Evolutionary conservation across 2,888 invertebrate species (phyloP), one percentile per base, ranked within the genome.

Genomic region (Griposia aprilina): DNA sequence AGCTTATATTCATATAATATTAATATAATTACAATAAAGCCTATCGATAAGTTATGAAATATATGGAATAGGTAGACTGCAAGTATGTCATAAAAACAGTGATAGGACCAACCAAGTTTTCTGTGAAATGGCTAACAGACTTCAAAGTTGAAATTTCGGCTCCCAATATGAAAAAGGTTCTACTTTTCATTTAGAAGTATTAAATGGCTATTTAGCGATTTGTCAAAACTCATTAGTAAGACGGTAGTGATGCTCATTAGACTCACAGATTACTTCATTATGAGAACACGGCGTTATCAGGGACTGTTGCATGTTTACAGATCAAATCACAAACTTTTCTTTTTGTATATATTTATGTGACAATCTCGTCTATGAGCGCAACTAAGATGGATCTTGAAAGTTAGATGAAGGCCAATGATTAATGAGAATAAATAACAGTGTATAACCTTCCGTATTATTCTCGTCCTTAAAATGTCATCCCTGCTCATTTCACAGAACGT

Each of bases 1-100:
- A 77, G 74, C 79, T 62, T 84, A 78, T 80, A 77, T 69, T 69
- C 74, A 50, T 80, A 76, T 81, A 82, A 75, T 74, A 81, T 74
- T 67, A 67, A 77, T 81, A 71, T 81, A 74, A 84, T 70, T 78
- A 78, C 70, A 81, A 78, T 75, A 70, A 79, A 73, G 55, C 55
- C 74, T 82, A 83, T 75, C 72, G 66, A 83, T 85, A 72, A 78
- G 73, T 63, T 81, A 77, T 67, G 70, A 63, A 80, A 59, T 80
- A 75, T 71, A 85, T 81, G 80, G 83, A 81, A 80, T 83, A 71
- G 48, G 70, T 88, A 86, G 59, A 80, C 76, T 81, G 75, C 60
- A 74, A 69, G 72, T 72, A 81, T 72, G 50, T 66, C 69, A 70
- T 80, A 77, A 72, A 75, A 84, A 84, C 70, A 73, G 62, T 57